Base-by-base conservation (phyloP, 2,797 vertebrate species). In the Kryptopterus vitreolus region DNA sequence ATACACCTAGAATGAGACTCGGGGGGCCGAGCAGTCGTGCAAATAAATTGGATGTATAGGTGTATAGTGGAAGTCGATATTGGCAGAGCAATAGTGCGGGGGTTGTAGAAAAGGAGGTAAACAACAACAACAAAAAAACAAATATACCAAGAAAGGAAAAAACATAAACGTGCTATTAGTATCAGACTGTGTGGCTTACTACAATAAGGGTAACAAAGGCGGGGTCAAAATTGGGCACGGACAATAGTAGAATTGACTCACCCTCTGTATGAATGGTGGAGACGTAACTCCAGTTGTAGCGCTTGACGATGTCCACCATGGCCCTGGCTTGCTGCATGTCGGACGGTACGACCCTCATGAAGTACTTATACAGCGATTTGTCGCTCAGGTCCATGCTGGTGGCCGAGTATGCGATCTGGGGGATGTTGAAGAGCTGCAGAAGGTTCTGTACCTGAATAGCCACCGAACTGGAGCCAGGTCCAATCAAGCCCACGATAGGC, bases 211-310 rank as follows among this genome's bases (percentile, higher is more conserved):
- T 11, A 24, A 8, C 43, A 13, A 50, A n/a, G 38, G n/a, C n/a
- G 10, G 38, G 38, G 74, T 76, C 59, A 76, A 18, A 76, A 65
- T 53, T 11, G n/a, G 24, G 38, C 38, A 33, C 31, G n/a, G 0
- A 20, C 26, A 12, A 35, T 12, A 4, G 11, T 11, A 20, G 33
- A 62, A 16, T 63, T 16, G 81, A 81, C 90, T 92, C 93, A 98
- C 98, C 98, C 95, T 99, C 98, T 0, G 97, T 99, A 87, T 99
- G 96, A 58, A 99, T 97, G 57, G 98, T 98, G 74, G 97, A 99
- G 81, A 99, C 97, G 1, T 99, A 99, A 84, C 96, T 99, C 98
- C 98, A 99, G 92, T 98, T 99, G 92, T 99, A 99, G 82, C 97
- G 94, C 87, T 99, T 99, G 82, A 99, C 98, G 72, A 99, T 99